These are phyloP conservation scores for Myathropa florea DNA, from an alignment of 2,888 invertebrate species.

Conservation along the genomic window DNA sequence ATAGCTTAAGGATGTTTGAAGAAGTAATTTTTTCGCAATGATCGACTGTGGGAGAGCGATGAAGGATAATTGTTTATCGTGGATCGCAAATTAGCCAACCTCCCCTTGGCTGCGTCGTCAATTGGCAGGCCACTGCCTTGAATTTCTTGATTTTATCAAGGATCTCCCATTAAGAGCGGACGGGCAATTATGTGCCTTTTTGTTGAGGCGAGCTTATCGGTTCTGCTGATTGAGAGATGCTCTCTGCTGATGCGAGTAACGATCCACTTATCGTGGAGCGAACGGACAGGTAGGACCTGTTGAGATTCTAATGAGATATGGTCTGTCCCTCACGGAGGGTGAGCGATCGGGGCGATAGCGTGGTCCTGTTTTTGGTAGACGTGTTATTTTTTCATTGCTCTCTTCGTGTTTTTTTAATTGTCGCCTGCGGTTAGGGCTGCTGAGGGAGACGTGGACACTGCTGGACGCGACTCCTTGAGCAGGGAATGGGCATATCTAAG, in stretches of 20 bases:
- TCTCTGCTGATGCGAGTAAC: conserved; percentile 18
- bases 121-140: neutral
- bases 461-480: neutral
- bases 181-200: conserved; percentile 51
- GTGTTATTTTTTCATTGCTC: conserved; percentile 30
- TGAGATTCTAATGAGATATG: conserved; percentile 13
- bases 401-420: neutral
- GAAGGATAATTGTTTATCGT: conserved; percentile 57
- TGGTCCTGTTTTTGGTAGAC: neutral
- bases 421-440: neutral
- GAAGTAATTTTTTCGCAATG: conserved; percentile 62
- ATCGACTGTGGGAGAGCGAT: conserved; percentile 16
- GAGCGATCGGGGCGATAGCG: conserved; percentile 4
- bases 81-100: conserved; percentile 59
- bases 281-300: conserved; percentile 18
- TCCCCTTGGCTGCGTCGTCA: conserved; percentile 32
- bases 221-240: conserved; percentile 14
- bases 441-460: neutral
- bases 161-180: neutral
- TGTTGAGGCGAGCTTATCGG: neutral
- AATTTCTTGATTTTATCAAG: conserved; percentile 32
- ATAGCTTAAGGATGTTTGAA: conserved; percentile 33
- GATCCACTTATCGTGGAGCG: conserved; percentile 5
- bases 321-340: neutral
- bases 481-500: neutral